Evolutionary conservation across 2,113 vertebrate genomes (phyloP).

Genomic region (Nanorana parkeri): DNA sequence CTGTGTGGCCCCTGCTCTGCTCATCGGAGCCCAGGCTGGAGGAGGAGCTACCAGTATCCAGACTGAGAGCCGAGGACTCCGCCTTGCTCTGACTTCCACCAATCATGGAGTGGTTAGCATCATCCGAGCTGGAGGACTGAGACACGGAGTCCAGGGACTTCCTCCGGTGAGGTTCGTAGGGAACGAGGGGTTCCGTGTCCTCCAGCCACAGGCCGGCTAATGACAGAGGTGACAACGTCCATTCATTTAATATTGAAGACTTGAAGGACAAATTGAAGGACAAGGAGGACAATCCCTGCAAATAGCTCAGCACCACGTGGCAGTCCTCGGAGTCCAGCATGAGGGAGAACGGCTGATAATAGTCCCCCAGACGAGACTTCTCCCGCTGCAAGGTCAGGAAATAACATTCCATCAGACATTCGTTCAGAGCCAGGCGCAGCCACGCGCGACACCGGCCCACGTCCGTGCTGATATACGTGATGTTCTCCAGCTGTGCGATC

Average conservation of each 20-base stretch:
- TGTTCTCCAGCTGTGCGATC: slow-evolving; percentile 83
- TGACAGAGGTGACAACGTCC: slow-evolving; percentile 89
- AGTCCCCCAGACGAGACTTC: slow-evolving; percentile 74
- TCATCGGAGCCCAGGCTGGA: slow-evolving; percentile 91
- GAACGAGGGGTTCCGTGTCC: slow-evolving; percentile 59
- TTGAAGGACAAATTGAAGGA: slow-evolving; percentile 93
- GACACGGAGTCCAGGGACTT: slow-evolving; percentile 86
- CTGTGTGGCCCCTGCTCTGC: slow-evolving; percentile 71
- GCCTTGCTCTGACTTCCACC: slow-evolving; percentile 66
- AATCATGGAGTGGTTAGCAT: slow-evolving; percentile 54
- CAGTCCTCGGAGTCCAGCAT: slow-evolving; percentile 88
- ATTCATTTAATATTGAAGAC: slow-evolving; percentile 90
- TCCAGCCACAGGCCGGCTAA: slow-evolving; percentile 84
- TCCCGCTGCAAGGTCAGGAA: slow-evolving; percentile 85
- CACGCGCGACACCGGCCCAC: slow-evolving; percentile 93
- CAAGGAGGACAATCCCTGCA: slow-evolving; percentile 89
- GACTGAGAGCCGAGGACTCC: slow-evolving; percentile 82
- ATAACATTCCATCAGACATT: slow-evolving; percentile 93
- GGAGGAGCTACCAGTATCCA: slow-evolving; percentile 85
- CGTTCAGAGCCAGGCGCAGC: slow-evolving; percentile 91
- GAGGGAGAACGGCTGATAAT: slow-evolving; percentile 85
- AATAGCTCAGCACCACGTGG: slow-evolving; percentile 91
- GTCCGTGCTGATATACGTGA: slow-evolving; percentile 86
- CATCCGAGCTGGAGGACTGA: slow-evolving; percentile 82
- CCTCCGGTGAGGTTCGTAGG: slow-evolving; percentile 67